Base-by-base conservation (phyloP, 2,113 vertebrate genomes). In the Rhinolophus ferrumequinum region DNA sequence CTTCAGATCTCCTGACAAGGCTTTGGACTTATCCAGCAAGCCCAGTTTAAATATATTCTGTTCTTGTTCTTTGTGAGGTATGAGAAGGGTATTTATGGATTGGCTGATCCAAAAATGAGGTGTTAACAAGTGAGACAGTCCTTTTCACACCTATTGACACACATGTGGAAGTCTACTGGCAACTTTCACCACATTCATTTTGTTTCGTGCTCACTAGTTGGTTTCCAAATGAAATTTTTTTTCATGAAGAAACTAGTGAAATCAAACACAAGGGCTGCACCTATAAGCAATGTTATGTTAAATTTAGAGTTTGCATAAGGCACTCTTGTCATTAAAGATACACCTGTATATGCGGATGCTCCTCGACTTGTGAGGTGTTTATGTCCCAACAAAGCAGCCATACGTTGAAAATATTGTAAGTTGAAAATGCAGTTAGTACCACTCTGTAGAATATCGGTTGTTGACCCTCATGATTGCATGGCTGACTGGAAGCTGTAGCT, bases 101-200 rank as follows among this genome's bases (percentile, higher is more conserved):
- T 16, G 41, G 15, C 50, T 77, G 44, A 90, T 62, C 41, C 58
- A 47, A 86, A 96, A 97, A 30, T 52, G 44, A 92, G 66, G 66
- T 90, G 50, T 50, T 90, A 95, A 81, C 18, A 93, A 93, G 94
- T 77, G n/a, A 26, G 76, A 95, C 35, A 86, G 52, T 75, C 24
- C 5, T 58, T 92, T 93, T 96, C 28, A 56, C 18, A 41, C 60
- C 47, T 90, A 82, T 9, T 58, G 83, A 80, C 90, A 90, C 30
- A 13, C 69, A 44, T 33, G 38, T 75, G 38, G 35, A 79, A 56
- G 18, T 76, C 62, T 93, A 60, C 44, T 56, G 80, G 44, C 82
- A 73, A 38, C 13, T 54, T 91, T 75, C 5, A 60, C 44, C 21
- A 26, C 16, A 1, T 64, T 81, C 3, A 33, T 93, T 93, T 73